A percentile compares a stretch with the other conserved stretches of the same genome.
phyloP scores from a whole-genome alignment of 2,888 invertebrate species.

The Apotomis capreana region DNA sequence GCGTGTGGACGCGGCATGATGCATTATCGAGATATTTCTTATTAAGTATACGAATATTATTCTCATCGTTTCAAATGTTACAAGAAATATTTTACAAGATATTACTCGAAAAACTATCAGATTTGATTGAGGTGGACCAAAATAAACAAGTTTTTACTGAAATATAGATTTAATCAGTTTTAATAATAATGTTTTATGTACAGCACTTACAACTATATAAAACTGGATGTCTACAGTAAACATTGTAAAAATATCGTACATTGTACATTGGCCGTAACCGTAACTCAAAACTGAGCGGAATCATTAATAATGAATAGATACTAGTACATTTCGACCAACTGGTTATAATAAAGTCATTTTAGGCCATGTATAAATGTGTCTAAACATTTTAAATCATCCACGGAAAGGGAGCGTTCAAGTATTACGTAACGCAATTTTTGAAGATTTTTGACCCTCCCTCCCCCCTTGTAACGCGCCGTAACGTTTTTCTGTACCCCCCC shows the following conservation, averaged over 20 bases:
- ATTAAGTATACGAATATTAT: too few species aligned
- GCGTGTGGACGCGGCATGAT: too few species aligned
- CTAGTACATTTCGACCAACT: conserved; percentile 15
- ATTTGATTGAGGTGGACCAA: conserved; percentile 22
- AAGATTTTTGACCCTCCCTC: too few species aligned
- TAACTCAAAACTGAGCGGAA: conserved; percentile 49
- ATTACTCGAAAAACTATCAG: too few species aligned
- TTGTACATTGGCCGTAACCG: conserved; percentile 62
- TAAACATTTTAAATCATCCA: conserved; percentile 28
- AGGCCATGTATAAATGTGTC: conserved; percentile 28
- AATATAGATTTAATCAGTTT: conserved; percentile 82
- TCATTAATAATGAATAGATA: conserved; percentile 37
- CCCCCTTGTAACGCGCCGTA: too few species aligned
- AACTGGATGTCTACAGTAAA: conserved; percentile 79
- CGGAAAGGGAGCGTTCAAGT: too few species aligned
- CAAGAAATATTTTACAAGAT: too few species aligned
- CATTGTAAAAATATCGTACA: conserved; percentile 74
- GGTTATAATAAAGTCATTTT: not conserved
- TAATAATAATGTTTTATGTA: conserved; percentile 78
- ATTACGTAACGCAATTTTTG: too few species aligned
- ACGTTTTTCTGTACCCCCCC: too few species aligned
- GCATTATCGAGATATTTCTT: too few species aligned
- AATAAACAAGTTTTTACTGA: conserved; percentile 61
- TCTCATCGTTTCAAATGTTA: too few species aligned
- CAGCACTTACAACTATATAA: conserved; percentile 77